phyloP scores from a whole-genome alignment of 2,113 vertebrate genomes.

The Terrapene triunguis region DNA sequence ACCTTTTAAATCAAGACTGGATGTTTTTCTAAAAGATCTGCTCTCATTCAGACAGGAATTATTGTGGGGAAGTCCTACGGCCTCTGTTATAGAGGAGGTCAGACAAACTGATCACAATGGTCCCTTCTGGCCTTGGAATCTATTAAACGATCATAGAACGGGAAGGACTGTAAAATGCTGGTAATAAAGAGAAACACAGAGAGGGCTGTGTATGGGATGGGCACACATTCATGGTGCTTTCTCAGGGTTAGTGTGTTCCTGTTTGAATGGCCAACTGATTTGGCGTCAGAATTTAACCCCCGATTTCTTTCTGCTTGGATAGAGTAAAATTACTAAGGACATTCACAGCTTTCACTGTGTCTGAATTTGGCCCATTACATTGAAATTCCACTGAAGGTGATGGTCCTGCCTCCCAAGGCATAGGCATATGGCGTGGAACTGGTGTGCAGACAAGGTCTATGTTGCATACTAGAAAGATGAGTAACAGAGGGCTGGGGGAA shows the following conservation, averaged over 20 bases:
- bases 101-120: neutral
- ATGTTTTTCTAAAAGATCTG: neutral
- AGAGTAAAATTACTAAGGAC: neutral
- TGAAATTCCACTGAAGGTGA: neutral
- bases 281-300: neutral
- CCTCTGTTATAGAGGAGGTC: neutral
- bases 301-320: neutral
- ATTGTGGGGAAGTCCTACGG: neutral
- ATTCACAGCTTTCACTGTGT: neutral
- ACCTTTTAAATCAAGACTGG: neutral
- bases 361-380: neutral
- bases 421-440: neutral
- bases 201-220: neutral
- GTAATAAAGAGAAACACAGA: neutral
- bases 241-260: neutral
- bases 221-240: neutral
- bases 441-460: neutral
- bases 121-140: neutral
- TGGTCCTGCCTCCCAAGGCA: too few relatives aligned
- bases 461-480: neutral
- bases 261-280: neutral
- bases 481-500: neutral
- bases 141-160: neutral
- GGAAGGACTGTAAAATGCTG: neutral
- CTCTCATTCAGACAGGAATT: neutral